Base-by-base conservation (phyloP, 2,888 invertebrate species). In the Pterostichus madidus region DNA sequence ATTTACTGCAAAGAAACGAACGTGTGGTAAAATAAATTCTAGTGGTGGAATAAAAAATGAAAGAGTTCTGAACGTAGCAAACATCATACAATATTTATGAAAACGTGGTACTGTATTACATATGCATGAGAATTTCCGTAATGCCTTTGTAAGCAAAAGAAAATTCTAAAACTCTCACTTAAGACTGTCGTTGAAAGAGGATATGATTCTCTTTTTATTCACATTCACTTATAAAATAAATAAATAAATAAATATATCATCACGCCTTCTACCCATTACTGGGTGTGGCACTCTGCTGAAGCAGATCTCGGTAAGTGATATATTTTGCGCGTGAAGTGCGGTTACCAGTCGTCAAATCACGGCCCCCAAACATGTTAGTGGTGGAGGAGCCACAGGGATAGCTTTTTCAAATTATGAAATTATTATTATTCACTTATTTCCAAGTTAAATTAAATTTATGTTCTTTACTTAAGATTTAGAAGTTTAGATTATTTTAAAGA, bases 61-160 rank as follows among this genome's bases (percentile, higher is more conserved):
- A 59, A 59, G 59, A 59, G 10, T 59, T 59, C 24, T 56, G 56
- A 59, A 59, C 31, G 59, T 59, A 31, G 59, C 59, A 59, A 59
- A 59, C 59, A 59, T 24, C 59, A 31, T 59, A 24, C 31, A 59
- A 31, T 59, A 59, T 59, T 59, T 59, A 59, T 59, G 59, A 59
- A 59, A 59, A 59, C 24, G 31, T 59, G 24, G 10, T 17, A 11
- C 59, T 59, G 11, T 11, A 31, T 59, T 59, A 59, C 59, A 59
- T 31, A 59, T 59, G 59, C 59, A 59, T 59, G 59, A 59, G 31
- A 59, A 59, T 59, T 31, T 24, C 59, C 31, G 31, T 59, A 59
- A 31, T 59, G 59, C 24, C 31, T 59, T 59, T 59, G 59, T 31
- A 31, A 59, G 59, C 59, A 24, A 59, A 59, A 31, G 59, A 59